Evolutionary conservation across 1,140 invertebrate species (phyloP), one percentile per base, ranked within the genome.

Genomic region (Prorops nasuta): DNA sequence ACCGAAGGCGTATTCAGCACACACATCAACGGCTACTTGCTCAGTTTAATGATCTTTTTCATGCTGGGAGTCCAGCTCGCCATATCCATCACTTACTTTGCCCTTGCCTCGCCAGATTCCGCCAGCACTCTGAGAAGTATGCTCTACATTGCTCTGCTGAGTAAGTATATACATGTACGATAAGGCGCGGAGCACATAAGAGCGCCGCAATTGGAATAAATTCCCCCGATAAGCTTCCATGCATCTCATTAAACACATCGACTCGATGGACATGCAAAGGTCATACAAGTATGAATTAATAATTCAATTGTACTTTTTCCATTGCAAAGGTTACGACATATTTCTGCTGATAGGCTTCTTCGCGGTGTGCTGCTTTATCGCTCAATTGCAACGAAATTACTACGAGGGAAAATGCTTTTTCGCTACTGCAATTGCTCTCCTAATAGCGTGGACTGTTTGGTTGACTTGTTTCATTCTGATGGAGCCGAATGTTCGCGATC

Each of bases 21-120:
- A 15, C 83, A 85, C 59, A 77, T 86, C 2, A 85, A 83, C 39
- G 81, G 83, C 3, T 76, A 83, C 24, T 68, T 85, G 3, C 82
- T 85, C 46, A 68, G 77, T 6, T 38, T 81, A 2, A 66, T 83
- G 57, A 67, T 80, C 19, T 77, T 84, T 54, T 85, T 85, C 63
- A 79, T 84, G 60, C 67, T 67, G 14, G 69, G 69, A 18, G 81
- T 84, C 2, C 80, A 84, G 51, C 36, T 81, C 0, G 77, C 74
- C 0, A 64, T 83, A 34, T 75, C 73, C 9, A 66, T 67, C 2
- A 72, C 78, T 71, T 72, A 76, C 60, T 62, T 74, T 44, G 19
- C 63, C 0, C 44, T 79, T 0, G 69, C 66, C 21, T 43, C 44
- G 0, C 39, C 44, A 1, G 67, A 76, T 12, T 66, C 73, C 1